These are phyloP conservation scores for Thunnus maccoyii DNA, from an alignment of 2,113 vertebrate genomes.

Conservation along the genomic window DNA sequence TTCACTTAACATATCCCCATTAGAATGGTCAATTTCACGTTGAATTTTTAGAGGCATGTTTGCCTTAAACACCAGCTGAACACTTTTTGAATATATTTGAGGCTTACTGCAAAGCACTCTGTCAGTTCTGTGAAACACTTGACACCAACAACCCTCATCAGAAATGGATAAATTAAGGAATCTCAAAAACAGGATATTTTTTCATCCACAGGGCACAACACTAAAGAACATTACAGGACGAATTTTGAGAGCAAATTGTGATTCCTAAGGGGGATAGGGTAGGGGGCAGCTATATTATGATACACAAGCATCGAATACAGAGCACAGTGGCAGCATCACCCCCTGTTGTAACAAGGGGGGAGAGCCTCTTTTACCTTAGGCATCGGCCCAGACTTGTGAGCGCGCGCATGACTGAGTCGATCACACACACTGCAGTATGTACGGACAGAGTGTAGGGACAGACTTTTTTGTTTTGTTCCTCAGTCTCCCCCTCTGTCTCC, in stretches of 20 bases:
- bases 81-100: conserved; percentile 13
- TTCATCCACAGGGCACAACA: conserved; percentile 55
- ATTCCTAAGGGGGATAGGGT: conserved; percentile 58
- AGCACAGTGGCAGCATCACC: conserved; percentile 77
- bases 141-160: conserved; percentile 71
- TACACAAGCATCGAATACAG: conserved; percentile 79
- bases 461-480: conserved; percentile 81
- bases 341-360: conserved; percentile 67
- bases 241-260: conserved; percentile 39
- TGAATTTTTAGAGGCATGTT: neutral
- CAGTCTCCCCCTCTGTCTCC: conserved; percentile 81
- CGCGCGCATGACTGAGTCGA: conserved; percentile 78
- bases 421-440: conserved; percentile 77
- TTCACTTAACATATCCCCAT: conserved; percentile 15
- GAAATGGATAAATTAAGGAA: conserved; percentile 39
- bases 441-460: conserved; percentile 80
- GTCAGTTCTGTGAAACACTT: conserved; percentile 79
- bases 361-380: conserved; percentile 86
- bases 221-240: conserved; percentile 64
- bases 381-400: conserved; percentile 83
- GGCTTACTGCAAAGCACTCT: conserved; percentile 63
- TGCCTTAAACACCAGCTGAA: neutral
- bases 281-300: conserved; percentile 68
- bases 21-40: conserved; percentile 15
- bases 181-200: conserved; percentile 34